Evolutionary conservation across 2,113 vertebrate species (phyloP).

Genomic region (Prunella himalayana): DNA sequence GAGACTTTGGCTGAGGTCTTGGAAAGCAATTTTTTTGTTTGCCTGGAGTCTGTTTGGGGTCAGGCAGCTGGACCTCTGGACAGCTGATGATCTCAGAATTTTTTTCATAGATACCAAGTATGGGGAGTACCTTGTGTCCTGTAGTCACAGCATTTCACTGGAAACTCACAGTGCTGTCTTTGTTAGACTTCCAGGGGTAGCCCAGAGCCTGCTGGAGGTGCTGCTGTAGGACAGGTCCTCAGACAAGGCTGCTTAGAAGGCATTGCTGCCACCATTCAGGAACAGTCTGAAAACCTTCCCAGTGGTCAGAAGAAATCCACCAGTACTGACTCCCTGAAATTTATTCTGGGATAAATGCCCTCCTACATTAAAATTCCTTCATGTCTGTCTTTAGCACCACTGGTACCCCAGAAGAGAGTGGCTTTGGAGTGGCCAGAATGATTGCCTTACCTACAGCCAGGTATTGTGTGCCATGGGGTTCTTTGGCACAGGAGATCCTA

Average conservation of each 20-base stretch:
- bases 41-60: neutral
- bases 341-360: neutral
- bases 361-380: neutral
- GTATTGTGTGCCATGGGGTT: accelerated
- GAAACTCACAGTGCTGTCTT: neutral
- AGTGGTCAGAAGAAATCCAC: neutral
- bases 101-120: neutral
- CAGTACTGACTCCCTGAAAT: neutral
- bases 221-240: neutral
- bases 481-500: neutral
- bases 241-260: neutral
- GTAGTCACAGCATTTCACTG: neutral
- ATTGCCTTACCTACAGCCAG: neutral
- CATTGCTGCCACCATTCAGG: neutral
- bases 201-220: neutral
- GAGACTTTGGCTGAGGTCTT: neutral
- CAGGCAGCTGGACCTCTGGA: neutral
- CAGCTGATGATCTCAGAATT: neutral
- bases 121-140: neutral
- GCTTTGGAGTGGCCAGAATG: neutral
- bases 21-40: neutral
- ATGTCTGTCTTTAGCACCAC: neutral
- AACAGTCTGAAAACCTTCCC: neutral
- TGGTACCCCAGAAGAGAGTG: neutral
- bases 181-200: neutral